phyloP scores from a whole-genome alignment of 2,797 vertebrate species.

The Notoglanidium macrostoma region DNA sequence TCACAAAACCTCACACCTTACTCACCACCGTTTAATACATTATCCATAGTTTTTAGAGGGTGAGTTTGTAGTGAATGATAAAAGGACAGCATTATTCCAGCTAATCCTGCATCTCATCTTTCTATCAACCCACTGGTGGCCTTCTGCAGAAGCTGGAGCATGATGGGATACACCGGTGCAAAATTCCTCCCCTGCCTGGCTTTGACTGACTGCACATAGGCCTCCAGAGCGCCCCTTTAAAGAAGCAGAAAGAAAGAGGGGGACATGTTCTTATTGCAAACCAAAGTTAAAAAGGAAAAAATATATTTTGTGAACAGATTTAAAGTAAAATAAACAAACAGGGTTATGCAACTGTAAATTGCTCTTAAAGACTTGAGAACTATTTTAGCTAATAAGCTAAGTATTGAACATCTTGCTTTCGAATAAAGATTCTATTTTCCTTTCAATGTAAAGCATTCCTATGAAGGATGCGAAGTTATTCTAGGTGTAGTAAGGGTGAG shows the following conservation, averaged over 20 bases:
- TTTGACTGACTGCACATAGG: constrained; percentile 90
- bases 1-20: neutral
- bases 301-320: no score
- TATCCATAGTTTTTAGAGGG: no score
- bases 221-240: constrained; percentile 88
- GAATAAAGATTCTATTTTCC: no score
- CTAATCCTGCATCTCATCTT: constrained; percentile 29
- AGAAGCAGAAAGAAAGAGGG: constrained; percentile 5
- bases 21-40: neutral
- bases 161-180: constrained; percentile 92
- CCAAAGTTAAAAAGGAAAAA: neutral
- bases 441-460: no score
- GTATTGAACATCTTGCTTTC: no score
- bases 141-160: constrained; percentile 92
- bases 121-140: constrained; percentile 75
- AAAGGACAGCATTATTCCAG: no score
- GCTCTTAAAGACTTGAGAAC: neutral
- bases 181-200: constrained; percentile 91
- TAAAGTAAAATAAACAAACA: neutral
- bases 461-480: no score
- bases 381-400: neutral
- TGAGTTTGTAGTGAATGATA: neutral
- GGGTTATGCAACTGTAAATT: neutral
- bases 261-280: neutral
- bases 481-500: no score